These are phyloP conservation scores for Hemichromis elongatus DNA, from an alignment of 2,113 vertebrate species.

Conservation along the genomic window DNA sequence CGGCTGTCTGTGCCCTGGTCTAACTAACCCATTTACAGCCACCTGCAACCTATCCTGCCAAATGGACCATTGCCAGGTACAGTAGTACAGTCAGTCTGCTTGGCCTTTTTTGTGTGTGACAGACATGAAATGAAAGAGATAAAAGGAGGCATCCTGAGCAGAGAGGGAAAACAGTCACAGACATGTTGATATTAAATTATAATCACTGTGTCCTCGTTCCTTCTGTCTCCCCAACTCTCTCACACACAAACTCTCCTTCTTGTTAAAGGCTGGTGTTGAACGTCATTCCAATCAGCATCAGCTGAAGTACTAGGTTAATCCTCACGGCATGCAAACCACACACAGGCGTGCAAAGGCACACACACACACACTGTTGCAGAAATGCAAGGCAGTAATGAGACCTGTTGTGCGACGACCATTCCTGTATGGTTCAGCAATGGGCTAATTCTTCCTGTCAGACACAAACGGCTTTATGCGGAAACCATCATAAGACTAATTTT, in stretches of 20 bases:
- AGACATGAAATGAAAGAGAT: background rate
- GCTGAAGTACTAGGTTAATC: slow-evolving; percentile 66
- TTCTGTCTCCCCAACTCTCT: background rate
- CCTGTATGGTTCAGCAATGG: background rate
- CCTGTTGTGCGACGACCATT: background rate
- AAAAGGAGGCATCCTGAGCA: background rate
- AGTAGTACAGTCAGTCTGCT: background rate
- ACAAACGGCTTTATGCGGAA: slow-evolving; percentile 4
- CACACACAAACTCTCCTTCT: background rate
- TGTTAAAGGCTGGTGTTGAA: slow-evolving; percentile 26
- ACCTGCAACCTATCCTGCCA: slow-evolving; percentile 29
- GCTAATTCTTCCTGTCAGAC: slow-evolving; percentile 24
- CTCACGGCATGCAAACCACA: slow-evolving; percentile 32
- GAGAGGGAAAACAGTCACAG: background rate
- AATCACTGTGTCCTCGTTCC: background rate
- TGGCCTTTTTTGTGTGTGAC: background rate
- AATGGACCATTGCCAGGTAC: slow-evolving; percentile 35
- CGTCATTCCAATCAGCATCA: slow-evolving; percentile 67
- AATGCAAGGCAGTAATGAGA: background rate
- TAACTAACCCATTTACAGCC: slow-evolving; percentile 31
- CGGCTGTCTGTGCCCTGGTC: background rate
- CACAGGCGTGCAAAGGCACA: slow-evolving; percentile 11
- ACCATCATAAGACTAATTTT: background rate
- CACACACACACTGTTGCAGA: background rate
- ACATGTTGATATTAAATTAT: background rate